A percentile compares a stretch with the other conserved stretches of the same genome.
Evolutionary conservation across 2,797 vertebrate species (phyloP).

Genomic region (Myotis daubentonii): DNA sequence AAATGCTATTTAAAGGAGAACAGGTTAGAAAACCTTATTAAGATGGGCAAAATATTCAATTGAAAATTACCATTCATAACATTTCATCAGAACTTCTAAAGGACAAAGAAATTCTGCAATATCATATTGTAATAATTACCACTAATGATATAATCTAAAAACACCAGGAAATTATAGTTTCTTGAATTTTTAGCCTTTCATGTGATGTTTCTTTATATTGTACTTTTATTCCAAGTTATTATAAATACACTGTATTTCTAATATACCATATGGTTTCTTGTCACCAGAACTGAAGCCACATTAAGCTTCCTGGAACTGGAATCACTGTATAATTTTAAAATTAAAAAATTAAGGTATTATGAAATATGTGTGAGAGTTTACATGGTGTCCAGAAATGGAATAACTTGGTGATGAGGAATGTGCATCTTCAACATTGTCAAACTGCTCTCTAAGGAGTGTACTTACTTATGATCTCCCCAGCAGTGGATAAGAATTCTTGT

Average conservation of each 20-base stretch:
- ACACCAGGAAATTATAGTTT: background rate
- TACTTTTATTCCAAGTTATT: background rate
- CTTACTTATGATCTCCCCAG: background rate
- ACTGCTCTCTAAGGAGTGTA: no score
- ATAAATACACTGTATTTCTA: background rate
- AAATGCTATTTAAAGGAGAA: background rate
- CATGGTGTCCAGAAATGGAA: no score
- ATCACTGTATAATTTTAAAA: background rate
- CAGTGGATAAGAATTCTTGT: background rate
- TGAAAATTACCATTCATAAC: background rate
- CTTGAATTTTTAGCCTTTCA: background rate
- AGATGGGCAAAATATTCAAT: background rate
- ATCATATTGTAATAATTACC: background rate
- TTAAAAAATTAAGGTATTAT: background rate
- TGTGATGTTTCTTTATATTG: background rate
- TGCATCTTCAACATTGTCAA: no score
- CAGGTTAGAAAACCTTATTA: background rate
- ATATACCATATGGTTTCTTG: background rate
- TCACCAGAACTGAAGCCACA: background rate
- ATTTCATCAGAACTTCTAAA: background rate
- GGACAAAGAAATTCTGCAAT: background rate
- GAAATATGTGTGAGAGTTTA: no score
- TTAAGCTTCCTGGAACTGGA: background rate
- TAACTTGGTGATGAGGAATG: no score
- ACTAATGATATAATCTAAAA: background rate